A percentile compares a stretch with the other conserved stretches of the same genome.
These are phyloP conservation scores for Lottia scabra DNA, from an alignment of 2,888 invertebrate genomes.

Conservation along the genomic window DNA sequence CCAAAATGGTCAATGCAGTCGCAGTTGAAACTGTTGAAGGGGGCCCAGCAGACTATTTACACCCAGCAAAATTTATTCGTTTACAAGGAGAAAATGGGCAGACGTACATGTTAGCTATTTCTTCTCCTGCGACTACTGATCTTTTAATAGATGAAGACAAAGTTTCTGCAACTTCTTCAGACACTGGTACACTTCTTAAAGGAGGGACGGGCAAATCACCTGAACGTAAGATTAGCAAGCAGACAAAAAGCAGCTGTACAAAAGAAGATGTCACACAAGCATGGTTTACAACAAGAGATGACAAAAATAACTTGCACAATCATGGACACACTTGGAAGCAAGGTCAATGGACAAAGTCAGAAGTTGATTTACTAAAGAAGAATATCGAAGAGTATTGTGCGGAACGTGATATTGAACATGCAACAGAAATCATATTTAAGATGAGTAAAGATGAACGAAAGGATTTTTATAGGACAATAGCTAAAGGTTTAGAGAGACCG, in stretches of 20 bases:
- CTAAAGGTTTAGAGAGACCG: constrained; percentile 70
- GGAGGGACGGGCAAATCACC: constrained; percentile 4
- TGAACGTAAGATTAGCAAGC: constrained; percentile 6
- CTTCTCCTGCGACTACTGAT: constrained; percentile 31
- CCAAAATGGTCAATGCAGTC: not conserved
- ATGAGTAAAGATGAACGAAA: constrained; percentile 71
- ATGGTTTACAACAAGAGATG: constrained; percentile 71
- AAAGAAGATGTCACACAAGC: constrained; percentile 66
- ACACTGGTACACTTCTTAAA: not conserved
- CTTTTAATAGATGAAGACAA: not conserved
- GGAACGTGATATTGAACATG: constrained; percentile 66
- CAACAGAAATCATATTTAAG: constrained; percentile 70
- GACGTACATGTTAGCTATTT: constrained; percentile 53
- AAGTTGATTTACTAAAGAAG: constrained; percentile 67
- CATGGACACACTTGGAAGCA: constrained; percentile 70
- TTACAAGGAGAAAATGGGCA: constrained; percentile 60
- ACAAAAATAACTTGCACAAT: constrained; percentile 67
- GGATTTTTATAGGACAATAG: constrained; percentile 70
- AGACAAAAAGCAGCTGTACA: constrained; percentile 12
- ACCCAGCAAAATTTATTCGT: constrained; percentile 49
- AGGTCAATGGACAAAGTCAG: constrained; percentile 71
- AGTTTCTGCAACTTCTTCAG: not conserved
- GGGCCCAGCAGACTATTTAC: constrained; percentile 33
- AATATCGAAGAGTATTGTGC: constrained; percentile 70
- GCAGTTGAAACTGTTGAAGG: constrained; percentile 22